A percentile compares a stretch with the other conserved stretches of the same genome.
These are phyloP conservation scores for Zosterops lateralis DNA, from an alignment of 2,113 vertebrate genomes.

Conservation along the genomic window DNA sequence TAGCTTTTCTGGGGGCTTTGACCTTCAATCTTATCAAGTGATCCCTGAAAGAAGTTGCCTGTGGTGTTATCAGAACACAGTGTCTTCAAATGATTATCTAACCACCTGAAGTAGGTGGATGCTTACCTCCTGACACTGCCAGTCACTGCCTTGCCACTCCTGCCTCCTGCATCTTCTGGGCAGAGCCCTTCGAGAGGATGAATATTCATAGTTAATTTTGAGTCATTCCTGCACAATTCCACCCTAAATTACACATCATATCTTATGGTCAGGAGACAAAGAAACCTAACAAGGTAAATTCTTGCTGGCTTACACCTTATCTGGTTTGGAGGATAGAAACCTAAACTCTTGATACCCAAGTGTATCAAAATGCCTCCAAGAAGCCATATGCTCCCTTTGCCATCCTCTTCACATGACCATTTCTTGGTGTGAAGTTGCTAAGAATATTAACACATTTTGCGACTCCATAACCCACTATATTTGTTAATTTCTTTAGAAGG, in stretches of 20 bases:
- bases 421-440: not conserved
- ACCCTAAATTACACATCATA: not conserved
- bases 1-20: not conserved
- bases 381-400: not conserved
- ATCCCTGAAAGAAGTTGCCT: not conserved
- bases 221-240: not conserved
- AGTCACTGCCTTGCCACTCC: not conserved
- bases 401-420: rapidly evolving
- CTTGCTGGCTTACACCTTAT: not conserved
- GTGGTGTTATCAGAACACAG: not conserved
- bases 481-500: not conserved
- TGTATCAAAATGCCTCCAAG: not conserved
- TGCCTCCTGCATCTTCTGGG: not conserved
- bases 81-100: not conserved
- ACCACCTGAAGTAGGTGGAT: not conserved
- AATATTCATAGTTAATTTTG: not conserved
- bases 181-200: not conserved
- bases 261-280: not conserved
- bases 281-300: not conserved
- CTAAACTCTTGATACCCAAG: not conserved
- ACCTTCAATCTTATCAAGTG: not conserved
- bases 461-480: not conserved
- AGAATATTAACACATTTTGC: not conserved
- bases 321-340: not conserved
- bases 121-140: not conserved